Evolutionary conservation across 2,797 vertebrate genomes (phyloP), one percentile per base, ranked within the genome.

Genomic region (Hippoglossus hippoglossus): DNA sequence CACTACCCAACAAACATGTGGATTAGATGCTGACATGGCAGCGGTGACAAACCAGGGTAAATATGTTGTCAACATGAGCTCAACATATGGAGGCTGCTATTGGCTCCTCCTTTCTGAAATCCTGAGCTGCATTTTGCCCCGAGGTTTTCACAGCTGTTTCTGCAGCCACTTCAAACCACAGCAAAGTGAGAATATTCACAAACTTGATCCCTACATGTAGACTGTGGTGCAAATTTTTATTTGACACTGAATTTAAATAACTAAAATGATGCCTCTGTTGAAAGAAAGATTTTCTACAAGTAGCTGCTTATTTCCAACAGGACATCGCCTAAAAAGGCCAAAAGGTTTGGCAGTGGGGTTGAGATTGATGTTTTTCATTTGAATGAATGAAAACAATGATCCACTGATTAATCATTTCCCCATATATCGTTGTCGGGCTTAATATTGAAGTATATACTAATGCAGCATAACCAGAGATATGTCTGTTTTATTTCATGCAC

Each of bases 11-110:
- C 50, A 63, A 58, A 69, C 56, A 57, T 34, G 55, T 39, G 61
- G 67, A 84, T 73, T n/a, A 58, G 22, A 39, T 49, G 51, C 34
- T 55, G 71, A 64, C 63, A 56, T 46, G 57, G 54, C 26, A 36
- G 50, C 19, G 67, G 19, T 50, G 68, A 63, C 64, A 75, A 46
- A 34, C 26, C 41, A n/a, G n/a, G 46, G 31, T 67, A 24, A 73
- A 77, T 26, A 74, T 61, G 53, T 6, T 28, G 50, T 63, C 26
- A 58, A 12, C 50, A 24, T 25, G 36, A 13, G 18, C 18, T 24
- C 6, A 22, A n/a, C 10, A 7, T 28, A 3, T 13, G 0, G 12
- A 47, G 9, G 52, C 13, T 44, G 39, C 50, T 11, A 15, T 19
- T 2, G 2, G 39, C 26, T 46, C 44, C 11, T 2, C 21, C 9